Conservation (phyloP, 2,113 vertebrate genomes). For the Andinoacara biseriatus region DNA sequence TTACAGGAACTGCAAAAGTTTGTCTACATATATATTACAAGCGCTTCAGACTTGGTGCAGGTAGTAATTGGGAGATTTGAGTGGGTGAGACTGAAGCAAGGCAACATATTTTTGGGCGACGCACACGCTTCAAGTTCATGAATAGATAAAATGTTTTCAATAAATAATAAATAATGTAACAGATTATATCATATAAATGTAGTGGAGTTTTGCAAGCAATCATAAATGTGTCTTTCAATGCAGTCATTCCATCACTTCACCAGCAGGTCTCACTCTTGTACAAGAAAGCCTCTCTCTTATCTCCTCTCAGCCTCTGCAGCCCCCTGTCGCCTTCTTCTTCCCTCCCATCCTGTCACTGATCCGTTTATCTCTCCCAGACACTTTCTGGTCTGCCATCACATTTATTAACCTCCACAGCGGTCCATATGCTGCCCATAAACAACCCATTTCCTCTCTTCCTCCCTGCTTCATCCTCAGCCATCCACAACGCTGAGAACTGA, state of each 20-base stretch:
- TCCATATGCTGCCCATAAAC: conserved; percentile 13
- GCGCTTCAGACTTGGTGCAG: not conserved
- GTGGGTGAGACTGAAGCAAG: too few relatives aligned
- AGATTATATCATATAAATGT: not conserved
- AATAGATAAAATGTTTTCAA: not conserved
- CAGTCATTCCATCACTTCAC: conserved; percentile 23
- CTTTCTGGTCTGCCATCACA: conserved; percentile 45
- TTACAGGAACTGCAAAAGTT: not conserved
- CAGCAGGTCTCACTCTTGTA: conserved; percentile 64
- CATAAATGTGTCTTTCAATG: not conserved
- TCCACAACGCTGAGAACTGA: not conserved
- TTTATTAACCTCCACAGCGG: conserved; percentile 64
- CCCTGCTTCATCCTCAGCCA: conserved; percentile 2
- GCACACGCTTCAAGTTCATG: too few relatives aligned
- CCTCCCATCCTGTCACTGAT: conserved; percentile 34
- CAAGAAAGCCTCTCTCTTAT: conserved; percentile 17
- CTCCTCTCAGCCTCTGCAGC: not conserved
- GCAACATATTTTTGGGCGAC: too few relatives aligned
- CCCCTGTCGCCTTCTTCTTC: not conserved
- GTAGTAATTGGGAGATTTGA: not conserved
- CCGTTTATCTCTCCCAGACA: conserved; percentile 56
- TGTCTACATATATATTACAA: not conserved
- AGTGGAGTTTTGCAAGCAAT: not conserved
- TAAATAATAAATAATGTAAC: not conserved
- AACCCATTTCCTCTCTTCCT: not conserved